These are phyloP conservation scores for Listronotus oregonensis DNA, from an alignment of 1,140 invertebrate species.

Conservation along the genomic window DNA sequence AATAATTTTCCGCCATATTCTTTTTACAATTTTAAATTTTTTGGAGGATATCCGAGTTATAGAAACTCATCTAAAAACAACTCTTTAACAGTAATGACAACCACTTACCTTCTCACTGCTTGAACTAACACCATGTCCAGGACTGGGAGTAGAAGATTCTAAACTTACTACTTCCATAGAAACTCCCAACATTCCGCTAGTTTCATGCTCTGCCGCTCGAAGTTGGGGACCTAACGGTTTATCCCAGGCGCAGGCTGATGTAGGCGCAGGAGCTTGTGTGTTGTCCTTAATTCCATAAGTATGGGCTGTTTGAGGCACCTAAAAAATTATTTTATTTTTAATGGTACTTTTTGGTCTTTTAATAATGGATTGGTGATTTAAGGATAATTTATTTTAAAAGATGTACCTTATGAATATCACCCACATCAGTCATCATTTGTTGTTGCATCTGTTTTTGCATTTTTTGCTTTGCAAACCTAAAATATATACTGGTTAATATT, in stretches of 20 bases:
- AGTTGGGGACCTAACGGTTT: slow-evolving; percentile 76
- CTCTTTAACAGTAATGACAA: not conserved
- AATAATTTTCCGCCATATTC: no score
- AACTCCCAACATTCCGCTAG: slow-evolving; percentile 47
- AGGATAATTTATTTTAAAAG: no score
- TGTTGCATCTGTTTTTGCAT: slow-evolving; percentile 57
- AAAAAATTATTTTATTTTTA: no score
- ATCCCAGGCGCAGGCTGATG: slow-evolving; percentile 81
- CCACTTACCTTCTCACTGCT: slow-evolving; percentile 56
- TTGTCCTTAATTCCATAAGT: slow-evolving; percentile 57
- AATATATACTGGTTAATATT: not conserved
- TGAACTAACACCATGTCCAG: slow-evolving; percentile 65
- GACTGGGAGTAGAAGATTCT: slow-evolving; percentile 54
- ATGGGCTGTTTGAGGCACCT: slow-evolving; percentile 42
- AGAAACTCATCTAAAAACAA: not conserved
- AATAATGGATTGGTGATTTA: no score
- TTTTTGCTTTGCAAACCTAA: slow-evolving; percentile 74
- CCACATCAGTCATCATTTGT: slow-evolving; percentile 49
- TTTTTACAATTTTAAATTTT: no score
- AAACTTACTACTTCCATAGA: slow-evolving; percentile 56
- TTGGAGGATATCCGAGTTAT: no score
- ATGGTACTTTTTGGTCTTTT: no score
- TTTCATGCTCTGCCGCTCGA: slow-evolving; percentile 50
- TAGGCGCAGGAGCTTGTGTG: slow-evolving; percentile 64
- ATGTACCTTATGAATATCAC: slow-evolving; percentile 56